Conservation (phyloP, 2,888 invertebrate species). For the Hirtodrosophila alboralis region DNA sequence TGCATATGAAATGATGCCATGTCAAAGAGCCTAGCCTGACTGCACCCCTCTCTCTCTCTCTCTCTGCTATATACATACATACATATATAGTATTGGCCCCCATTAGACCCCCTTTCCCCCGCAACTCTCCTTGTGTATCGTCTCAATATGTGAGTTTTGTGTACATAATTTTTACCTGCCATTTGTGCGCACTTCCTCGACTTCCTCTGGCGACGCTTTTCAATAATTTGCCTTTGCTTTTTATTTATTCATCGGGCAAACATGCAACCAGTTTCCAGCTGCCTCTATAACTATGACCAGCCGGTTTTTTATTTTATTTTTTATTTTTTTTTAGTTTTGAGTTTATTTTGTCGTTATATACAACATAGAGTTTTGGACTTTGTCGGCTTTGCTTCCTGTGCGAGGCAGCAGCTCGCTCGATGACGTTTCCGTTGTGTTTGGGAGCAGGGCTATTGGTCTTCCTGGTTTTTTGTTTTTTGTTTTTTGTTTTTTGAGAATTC, state of each 20-base stretch:
- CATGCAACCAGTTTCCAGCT: conserved; percentile 44
- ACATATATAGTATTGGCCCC: too few relatives aligned
- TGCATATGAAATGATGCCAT: conserved; percentile 66
- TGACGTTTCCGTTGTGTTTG: conserved; percentile 39
- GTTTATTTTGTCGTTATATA: conserved; percentile 16
- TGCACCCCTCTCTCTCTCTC: neutral
- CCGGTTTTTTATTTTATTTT: conserved; percentile 14
- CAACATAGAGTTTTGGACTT: conserved; percentile 57
- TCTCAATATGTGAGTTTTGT: conserved; percentile 24
- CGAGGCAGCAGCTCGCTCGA: conserved; percentile 25
- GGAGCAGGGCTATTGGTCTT: too few relatives aligned
- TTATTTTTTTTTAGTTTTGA: neutral
- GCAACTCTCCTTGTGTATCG: too few relatives aligned
- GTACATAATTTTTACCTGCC: conserved; percentile 51
- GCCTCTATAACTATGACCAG: conserved; percentile 21
- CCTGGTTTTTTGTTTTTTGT: too few relatives aligned
- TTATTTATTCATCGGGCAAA: conserved; percentile 61
- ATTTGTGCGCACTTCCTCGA: conserved; percentile 61
- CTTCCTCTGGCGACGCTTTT: conserved; percentile 51
- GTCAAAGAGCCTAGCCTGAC: conserved; percentile 19
- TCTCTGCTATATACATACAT: too few relatives aligned
- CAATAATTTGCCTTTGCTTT: conserved; percentile 50
- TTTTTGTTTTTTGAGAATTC: too few relatives aligned
- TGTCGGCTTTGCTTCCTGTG: conserved; percentile 63
- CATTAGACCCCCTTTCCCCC: neutral